Base-by-base conservation (phyloP, 1,140 invertebrate genomes). In the Trachymyrmex septentrionalis region DNA sequence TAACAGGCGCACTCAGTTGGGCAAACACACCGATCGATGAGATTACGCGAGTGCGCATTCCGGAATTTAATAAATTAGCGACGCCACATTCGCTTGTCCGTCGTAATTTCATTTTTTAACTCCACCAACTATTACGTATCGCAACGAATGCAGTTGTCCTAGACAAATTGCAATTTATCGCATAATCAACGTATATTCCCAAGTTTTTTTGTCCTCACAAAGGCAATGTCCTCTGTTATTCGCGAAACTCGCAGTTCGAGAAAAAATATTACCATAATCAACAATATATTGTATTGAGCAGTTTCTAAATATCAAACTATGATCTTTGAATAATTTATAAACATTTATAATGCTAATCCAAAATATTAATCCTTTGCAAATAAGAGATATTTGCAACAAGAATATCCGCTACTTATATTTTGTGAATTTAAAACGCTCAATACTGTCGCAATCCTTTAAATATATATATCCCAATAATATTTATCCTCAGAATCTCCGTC, bases 41-140 rank as follows among this genome's bases (percentile, higher is more conserved):
- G 88, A 92, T 91, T 91, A 90, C 87, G 76, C 77, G 72, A 73
- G 67, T 53, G 85, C 87, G 87, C 88, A 84, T 90, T 88, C 78
- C 85, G 81, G 75, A 92, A 92, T 92, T 91, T 92, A 92, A 92
- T 92, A 92, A 93, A 92, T 92, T 91, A 88, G 66, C 88, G 76
- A 92, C 89, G 87, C 80, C 91, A 88, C 88, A 87, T 85, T 85
- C 59, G 21, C 48, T 67, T 38, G 61, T 59, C 76, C 64, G 59
- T 77, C 67, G 71, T 87, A 85, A 88, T 75, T 90, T 76, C 86
- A 87, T 88, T 92, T 91, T 88, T 89, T 77, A 72, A 63, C 76
- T 76, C 24, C 50, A 30, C 34, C 7, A 73, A 73, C 76, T 86
- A 82, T 81, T 81, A 24, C n/a, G 63, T 66, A 87, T 90, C 72